A percentile compares a stretch with the other conserved stretches of the same genome.
Evolutionary conservation across 2,113 vertebrate species (phyloP).

Genomic region (Menidia beryllina): DNA sequence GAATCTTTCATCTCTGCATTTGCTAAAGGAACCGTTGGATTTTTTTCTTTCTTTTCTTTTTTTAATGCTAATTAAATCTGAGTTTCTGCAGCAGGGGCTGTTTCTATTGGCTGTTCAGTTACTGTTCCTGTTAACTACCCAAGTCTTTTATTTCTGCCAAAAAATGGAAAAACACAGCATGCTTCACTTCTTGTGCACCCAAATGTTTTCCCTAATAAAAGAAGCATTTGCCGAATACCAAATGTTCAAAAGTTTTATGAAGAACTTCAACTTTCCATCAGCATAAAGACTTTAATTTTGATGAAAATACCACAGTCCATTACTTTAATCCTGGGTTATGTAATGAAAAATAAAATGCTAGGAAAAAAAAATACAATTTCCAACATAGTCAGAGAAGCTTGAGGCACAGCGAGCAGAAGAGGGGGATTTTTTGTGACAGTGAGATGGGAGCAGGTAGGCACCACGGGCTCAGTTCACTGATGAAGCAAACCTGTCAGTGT

Average conservation of each 20-base stretch:
- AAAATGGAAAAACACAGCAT: constrained; percentile 38
- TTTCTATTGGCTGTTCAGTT: constrained; percentile 47
- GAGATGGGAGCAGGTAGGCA: constrained; percentile 24
- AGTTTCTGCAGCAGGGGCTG: constrained; percentile 49
- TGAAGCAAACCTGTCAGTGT: constrained; percentile 51
- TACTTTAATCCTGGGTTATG: constrained; percentile 42
- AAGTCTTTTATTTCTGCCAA: constrained; percentile 37
- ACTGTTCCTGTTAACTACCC: constrained; percentile 40
- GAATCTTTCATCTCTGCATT: constrained; percentile 29
- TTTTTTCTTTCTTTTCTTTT: constrained; percentile 18
- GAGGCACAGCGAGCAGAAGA: not conserved
- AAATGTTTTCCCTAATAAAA: constrained; percentile 23
- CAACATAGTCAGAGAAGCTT: constrained; percentile 7
- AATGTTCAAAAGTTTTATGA: constrained; percentile 52
- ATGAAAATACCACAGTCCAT: constrained; percentile 53
- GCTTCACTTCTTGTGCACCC: constrained; percentile 41
- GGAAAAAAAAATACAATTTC: constrained; percentile 26
- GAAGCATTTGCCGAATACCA: constrained; percentile 18
- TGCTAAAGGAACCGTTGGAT: constrained; percentile 25
- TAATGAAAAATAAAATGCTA: constrained; percentile 19
- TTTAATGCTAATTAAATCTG: constrained; percentile 45
- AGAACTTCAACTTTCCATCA: constrained; percentile 39
- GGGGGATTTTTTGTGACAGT: constrained; percentile 8
- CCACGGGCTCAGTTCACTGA: constrained; percentile 33
- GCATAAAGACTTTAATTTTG: constrained; percentile 47